phyloP scores from a whole-genome alignment of 1,140 invertebrate species.

The Drosophila paulistorum region DNA sequence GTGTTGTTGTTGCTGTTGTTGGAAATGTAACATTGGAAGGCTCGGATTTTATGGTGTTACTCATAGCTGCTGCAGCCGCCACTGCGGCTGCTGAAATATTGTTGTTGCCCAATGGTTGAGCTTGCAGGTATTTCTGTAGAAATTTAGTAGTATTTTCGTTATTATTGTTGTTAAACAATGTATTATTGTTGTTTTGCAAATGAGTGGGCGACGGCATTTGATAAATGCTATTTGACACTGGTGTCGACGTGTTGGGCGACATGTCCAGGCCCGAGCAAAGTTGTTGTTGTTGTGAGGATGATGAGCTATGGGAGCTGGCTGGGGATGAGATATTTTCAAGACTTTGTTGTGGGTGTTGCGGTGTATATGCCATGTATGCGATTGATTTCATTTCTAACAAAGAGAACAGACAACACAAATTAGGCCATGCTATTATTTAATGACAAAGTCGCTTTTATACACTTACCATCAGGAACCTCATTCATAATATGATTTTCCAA shows the following conservation, averaged over 20 bases:
- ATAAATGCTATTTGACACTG: slow-evolving; percentile 57
- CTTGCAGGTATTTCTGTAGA: slow-evolving; percentile 79
- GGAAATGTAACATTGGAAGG: slow-evolving; percentile 54
- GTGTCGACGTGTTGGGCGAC: slow-evolving; percentile 69
- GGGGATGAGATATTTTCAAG: slow-evolving; percentile 60
- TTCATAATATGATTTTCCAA: slow-evolving; percentile 39
- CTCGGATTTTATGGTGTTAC: slow-evolving; percentile 62
- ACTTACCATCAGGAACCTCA: slow-evolving; percentile 63
- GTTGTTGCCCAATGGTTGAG: slow-evolving; percentile 62
- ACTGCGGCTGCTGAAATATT: slow-evolving; percentile 19
- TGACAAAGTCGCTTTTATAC: background rate
- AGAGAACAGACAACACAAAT: slow-evolving; percentile 75
- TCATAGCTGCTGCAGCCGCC: slow-evolving; percentile 39
- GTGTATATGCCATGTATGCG: slow-evolving; percentile 72
- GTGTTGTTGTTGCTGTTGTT: slow-evolving; percentile 50
- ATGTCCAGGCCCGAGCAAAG: slow-evolving; percentile 63
- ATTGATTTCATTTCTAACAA: slow-evolving; percentile 63
- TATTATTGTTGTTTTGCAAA: slow-evolving; percentile 62
- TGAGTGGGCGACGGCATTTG: slow-evolving; percentile 69
- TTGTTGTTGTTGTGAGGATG: slow-evolving; percentile 56
- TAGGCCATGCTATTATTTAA: slow-evolving; percentile 60
- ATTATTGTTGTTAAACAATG: slow-evolving; percentile 67
- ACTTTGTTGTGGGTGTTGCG: slow-evolving; percentile 48
- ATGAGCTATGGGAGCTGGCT: slow-evolving; percentile 69
- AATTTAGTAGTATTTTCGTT: slow-evolving; percentile 72